Base-by-base conservation (phyloP, 1,140 invertebrate genomes). In the Ericerus pela region DNA sequence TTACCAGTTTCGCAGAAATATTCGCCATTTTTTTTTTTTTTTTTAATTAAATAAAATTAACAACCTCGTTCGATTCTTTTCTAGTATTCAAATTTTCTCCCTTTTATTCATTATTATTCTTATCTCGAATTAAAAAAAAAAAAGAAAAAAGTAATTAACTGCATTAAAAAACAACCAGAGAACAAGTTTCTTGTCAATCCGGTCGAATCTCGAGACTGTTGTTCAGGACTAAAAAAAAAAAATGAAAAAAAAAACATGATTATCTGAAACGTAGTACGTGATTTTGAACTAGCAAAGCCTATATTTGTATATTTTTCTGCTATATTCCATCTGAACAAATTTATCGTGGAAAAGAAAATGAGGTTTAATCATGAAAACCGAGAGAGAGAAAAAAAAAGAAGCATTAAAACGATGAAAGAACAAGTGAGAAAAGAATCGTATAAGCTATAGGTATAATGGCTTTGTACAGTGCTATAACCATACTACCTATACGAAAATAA, bases 11-110 rank as follows among this genome's bases (percentile, higher is more conserved):
- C n/a, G n/a, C n/a, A n/a, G n/a, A n/a, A n/a, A n/a, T n/a, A n/a
- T n/a, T n/a, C n/a, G n/a, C n/a, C n/a, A n/a, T n/a, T n/a, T n/a
- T n/a, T n/a, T n/a, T n/a, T n/a, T n/a, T n/a, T n/a, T n/a, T n/a
- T n/a, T n/a, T n/a, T n/a, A n/a, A n/a, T n/a, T n/a, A n/a, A n/a
- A n/a, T n/a, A n/a, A n/a, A n/a, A n/a, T n/a, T n/a, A n/a, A n/a
- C n/a, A n/a, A n/a, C n/a, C n/a, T n/a, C n/a, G n/a, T n/a, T n/a
- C n/a, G n/a, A n/a, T n/a, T n/a, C n/a, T n/a, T n/a, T n/a, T n/a
- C n/a, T n/a, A n/a, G n/a, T 47, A 47, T 47, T 47, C 41, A 47
- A 47, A 47, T 47, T 47, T 47, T 38, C n/a, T n/a, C n/a, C n/a
- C n/a, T 38, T 38, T 47, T 47, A 47, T 47, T 47, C 41, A 47